Conservation (phyloP, 2,797 vertebrate species). For the Champsocephalus esox region DNA sequence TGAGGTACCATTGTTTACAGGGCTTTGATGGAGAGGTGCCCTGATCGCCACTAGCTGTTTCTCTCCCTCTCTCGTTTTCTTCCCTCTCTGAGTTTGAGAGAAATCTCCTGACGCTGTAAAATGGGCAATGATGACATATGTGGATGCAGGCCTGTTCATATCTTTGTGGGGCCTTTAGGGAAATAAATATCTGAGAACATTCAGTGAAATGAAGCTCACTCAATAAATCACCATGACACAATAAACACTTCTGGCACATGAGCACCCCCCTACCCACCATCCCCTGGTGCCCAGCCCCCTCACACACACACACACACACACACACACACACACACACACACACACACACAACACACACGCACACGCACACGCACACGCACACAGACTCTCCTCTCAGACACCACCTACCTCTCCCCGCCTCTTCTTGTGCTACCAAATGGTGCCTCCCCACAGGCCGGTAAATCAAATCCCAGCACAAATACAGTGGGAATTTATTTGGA, state of each 20-base stretch:
- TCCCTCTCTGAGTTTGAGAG: slow-evolving; percentile 85
- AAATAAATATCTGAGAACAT: slow-evolving; percentile 99
- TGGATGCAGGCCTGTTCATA: slow-evolving; percentile 99
- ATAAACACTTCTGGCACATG: slow-evolving; percentile 99
- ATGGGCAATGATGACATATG: slow-evolving; percentile 99
- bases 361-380: slow-evolving; percentile 44
- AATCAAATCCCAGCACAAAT: slow-evolving; percentile 99
- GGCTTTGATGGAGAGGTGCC: slow-evolving; percentile 86
- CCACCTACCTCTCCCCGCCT: slow-evolving; percentile 95
- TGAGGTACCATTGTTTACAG: slow-evolving; percentile 85
- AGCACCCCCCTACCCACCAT: slow-evolving; percentile 84
- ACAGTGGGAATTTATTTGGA: slow-evolving; percentile 99
- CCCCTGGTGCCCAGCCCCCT: slow-evolving; percentile 79
- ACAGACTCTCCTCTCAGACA: slow-evolving; percentile 86
- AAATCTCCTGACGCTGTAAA: slow-evolving; percentile 99
- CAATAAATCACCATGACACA: slow-evolving; percentile 99
- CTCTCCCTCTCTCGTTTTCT: slow-evolving; percentile 67
- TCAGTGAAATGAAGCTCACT: slow-evolving; percentile 99
- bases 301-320: slow-evolving; percentile 67
- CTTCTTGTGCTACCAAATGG: slow-evolving; percentile 98
- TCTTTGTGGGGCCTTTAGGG: slow-evolving; percentile 99
- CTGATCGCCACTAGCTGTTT: slow-evolving; percentile 86
- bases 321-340: slow-evolving; percentile 74
- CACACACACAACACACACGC: slow-evolving; percentile 48
- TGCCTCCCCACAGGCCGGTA: slow-evolving; percentile 98